A percentile compares a stretch with the other conserved stretches of the same genome.
Conservation (phyloP, 2,113 vertebrate genomes). For the Neofelis nebulosa region DNA sequence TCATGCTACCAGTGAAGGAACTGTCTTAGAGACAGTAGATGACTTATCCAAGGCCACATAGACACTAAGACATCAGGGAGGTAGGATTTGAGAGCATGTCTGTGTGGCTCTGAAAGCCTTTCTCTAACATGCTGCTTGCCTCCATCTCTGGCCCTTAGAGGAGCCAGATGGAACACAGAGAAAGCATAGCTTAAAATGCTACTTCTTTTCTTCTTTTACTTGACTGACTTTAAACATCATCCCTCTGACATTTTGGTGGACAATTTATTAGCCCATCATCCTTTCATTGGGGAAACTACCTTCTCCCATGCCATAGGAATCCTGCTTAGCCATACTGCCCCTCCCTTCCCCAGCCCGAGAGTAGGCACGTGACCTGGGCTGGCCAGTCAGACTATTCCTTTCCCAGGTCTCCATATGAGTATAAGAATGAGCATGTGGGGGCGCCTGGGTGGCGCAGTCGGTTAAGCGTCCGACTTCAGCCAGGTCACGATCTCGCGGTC, state of each 20-base stretch:
- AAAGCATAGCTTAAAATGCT: background rate
- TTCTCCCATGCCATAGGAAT: background rate
- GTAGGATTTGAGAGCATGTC: background rate
- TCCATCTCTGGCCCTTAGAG: background rate
- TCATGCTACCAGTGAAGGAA: background rate
- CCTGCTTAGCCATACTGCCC: background rate
- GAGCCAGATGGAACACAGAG: background rate
- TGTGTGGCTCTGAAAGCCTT: background rate
- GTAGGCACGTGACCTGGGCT: background rate
- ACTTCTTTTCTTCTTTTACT: slow-evolving; percentile 21
- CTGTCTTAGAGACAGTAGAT: background rate
- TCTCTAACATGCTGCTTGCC: no score
- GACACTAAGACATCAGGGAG: background rate
- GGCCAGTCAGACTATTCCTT: background rate
- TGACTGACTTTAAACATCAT: background rate
- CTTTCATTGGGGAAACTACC: background rate
- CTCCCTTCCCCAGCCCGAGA: no score
- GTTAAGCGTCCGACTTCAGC: no score
- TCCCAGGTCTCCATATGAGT: background rate
- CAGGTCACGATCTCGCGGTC: no score
- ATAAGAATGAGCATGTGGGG: no score
- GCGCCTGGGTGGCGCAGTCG: no score
- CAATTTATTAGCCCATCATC: background rate
- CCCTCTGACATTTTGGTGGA: background rate
- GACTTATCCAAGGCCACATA: background rate